Base-by-base conservation (phyloP, 2,888 invertebrate species). In the Amorpha juglandis region DNA sequence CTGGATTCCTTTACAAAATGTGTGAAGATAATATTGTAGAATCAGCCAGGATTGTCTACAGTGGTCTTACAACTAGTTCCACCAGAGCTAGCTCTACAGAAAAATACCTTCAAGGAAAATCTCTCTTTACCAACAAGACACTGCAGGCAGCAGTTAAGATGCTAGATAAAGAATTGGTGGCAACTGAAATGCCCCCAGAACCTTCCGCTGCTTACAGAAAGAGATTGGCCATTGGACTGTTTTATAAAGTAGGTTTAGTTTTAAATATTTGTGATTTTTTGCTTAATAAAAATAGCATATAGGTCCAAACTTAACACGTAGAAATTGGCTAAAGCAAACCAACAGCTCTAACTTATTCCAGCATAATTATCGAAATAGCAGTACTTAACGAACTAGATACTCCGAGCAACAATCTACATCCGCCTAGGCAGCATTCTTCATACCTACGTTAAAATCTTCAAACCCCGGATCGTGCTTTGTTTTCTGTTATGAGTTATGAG, bases 1-100 rank as follows among this genome's bases (percentile, higher is more conserved):
- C 96, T n/a, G 97, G 95, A 4, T 96, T 96, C 78, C 84, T 95
- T 0, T 93, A 95, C 68, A 94, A 95, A 81, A 74, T 96, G 47
- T 63, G 71, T 66, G 76, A 35, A n/a, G 27, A 38, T 4, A 50
- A 67, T 0, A 65, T 6, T 0, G 74, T 78, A 0, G 53, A 70
- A 63, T 62, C 70, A 58, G 67, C 67, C 2, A 85, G 84, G n/a
- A 90, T 96, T 14, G 94, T 94, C 0, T 95, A 90, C 71, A 95
- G 95, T 14, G 95, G 94, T n/a, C 94, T 96, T 3, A 89, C 90
- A 63, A 76, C 90, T 12, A 72, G 65, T 0, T 88, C 82, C 63
- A 70, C 76, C 0, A 81, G 95, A 75, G 96, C 96, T 0, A 71
- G 65, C 0, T 80, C 88, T 50, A 94, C 95, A 0, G 95, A 95